These are phyloP conservation scores for Pemphredon lugubris DNA, from an alignment of 2,888 invertebrate species.

Conservation along the genomic window DNA sequence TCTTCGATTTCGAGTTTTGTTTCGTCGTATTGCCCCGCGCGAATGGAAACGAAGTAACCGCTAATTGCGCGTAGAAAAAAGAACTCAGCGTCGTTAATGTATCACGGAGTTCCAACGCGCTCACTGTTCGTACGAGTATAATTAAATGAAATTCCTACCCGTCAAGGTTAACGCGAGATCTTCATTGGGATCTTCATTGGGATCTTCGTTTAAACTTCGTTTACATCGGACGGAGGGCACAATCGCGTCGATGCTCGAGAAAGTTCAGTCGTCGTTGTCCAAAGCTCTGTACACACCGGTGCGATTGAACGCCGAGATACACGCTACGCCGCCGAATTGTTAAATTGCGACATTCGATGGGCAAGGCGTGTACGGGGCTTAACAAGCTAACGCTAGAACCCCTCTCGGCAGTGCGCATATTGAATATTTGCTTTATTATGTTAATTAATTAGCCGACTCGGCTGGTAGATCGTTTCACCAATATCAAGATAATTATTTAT, in stretches of 20 bases:
- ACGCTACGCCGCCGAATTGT: no score
- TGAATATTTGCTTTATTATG: not conserved
- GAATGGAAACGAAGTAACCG: conserved; percentile 25
- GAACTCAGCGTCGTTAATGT: conserved; percentile 1
- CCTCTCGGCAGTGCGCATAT: no score
- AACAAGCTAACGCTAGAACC: no score
- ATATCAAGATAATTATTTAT: conserved; percentile 47
- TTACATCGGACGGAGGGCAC: not conserved
- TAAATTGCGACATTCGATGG: no score
- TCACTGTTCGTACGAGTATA: conserved; percentile 1
- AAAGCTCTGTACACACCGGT: no score
- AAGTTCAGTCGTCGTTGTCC: no score
- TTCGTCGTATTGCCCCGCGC: not conserved
- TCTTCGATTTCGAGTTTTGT: not conserved
- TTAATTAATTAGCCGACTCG: not conserved
- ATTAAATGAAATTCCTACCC: conserved; percentile 28
- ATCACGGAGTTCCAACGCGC: conserved; percentile 9
- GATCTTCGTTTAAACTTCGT: no score
- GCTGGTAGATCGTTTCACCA: conserved; percentile 45
- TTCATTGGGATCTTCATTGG: no score
- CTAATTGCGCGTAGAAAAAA: conserved; percentile 23
- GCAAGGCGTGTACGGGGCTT: no score
- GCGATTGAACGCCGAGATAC: no score
- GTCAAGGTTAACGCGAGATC: conserved; percentile 4
- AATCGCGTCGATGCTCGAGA: no score